These are phyloP conservation scores for Dicyrtomina minuta DNA, from an alignment of 2,888 invertebrate species.

Conservation along the genomic window DNA sequence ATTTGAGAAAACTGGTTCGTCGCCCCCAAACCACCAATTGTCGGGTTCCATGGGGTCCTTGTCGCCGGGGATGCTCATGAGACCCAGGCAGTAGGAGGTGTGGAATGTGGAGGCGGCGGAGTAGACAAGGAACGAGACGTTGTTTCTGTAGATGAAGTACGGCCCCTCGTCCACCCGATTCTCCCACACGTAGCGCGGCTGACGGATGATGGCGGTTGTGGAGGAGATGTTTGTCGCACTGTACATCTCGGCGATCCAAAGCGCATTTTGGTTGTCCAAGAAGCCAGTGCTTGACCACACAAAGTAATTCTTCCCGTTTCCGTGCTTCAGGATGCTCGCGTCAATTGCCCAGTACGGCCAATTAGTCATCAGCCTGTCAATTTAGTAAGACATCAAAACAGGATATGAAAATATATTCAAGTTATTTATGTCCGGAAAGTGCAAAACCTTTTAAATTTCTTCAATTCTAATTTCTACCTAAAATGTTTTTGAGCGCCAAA, in stretches of 20 bases:
- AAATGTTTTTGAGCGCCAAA: no score
- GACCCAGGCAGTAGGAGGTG: slow-evolving; percentile 29
- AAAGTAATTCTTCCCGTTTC: slow-evolving; percentile 18
- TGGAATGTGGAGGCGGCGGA: slow-evolving; percentile 32
- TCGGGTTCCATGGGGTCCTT: slow-evolving; percentile 26
- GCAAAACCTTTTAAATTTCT: no score
- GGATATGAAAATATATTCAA: background rate
- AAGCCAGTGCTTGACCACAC: slow-evolving; percentile 1
- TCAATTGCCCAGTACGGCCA: slow-evolving; percentile 42
- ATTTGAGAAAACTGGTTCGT: slow-evolving; percentile 32
- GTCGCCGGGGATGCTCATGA: slow-evolving; percentile 32
- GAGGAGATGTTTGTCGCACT: background rate
- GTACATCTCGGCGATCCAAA: background rate
- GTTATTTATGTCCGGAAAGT: no score
- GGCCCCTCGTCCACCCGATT: slow-evolving; percentile 34
- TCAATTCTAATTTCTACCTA: no score
- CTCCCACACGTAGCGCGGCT: slow-evolving; percentile 26
- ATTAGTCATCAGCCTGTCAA: slow-evolving; percentile 34
- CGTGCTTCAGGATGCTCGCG: slow-evolving; percentile 21
- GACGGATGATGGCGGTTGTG: slow-evolving; percentile 10
- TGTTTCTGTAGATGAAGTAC: slow-evolving; percentile 31
- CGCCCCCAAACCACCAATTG: slow-evolving; percentile 34
- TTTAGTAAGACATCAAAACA: no score
- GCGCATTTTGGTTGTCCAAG: slow-evolving; percentile 35
- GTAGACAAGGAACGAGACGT: slow-evolving; percentile 30